Percentiles rank a stretch among this genome's conserved stretches.
Evolutionary conservation across 2,888 invertebrate genomes (phyloP).

Genomic region (Dynastes maya): DNA sequence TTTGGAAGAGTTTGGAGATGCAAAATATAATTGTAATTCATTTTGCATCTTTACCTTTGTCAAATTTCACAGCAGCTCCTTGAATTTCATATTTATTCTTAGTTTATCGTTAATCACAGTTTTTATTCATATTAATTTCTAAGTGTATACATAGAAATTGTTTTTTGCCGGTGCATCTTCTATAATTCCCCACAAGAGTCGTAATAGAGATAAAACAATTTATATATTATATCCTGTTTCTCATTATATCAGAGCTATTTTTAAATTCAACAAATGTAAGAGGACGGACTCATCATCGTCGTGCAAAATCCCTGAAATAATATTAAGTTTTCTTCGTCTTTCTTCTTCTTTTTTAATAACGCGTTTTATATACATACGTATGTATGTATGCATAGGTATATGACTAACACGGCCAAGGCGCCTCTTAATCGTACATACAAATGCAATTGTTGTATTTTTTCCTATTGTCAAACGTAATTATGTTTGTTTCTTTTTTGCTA

Average conservation of each 20-base stretch:
- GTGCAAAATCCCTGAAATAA: conserved; percentile 1
- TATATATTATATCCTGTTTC: conserved; percentile 13
- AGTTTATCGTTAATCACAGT: not conserved
- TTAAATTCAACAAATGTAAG: not conserved
- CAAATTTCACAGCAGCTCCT: no score
- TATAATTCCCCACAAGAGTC: not conserved
- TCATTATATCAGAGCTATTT: conserved; percentile 15
- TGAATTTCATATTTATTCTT: not conserved
- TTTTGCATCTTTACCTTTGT: no score
- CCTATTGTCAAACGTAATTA: not conserved
- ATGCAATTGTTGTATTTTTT: conserved; percentile 4
- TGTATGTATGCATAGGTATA: not conserved
- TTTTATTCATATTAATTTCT: not conserved
- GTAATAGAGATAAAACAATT: not conserved
- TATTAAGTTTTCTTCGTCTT: not conserved
- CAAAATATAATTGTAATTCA: no score
- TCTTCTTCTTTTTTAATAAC: not conserved
- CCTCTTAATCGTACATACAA: not conserved
- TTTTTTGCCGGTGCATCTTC: not conserved
- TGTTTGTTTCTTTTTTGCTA: not conserved
- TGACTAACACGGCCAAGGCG: conserved; percentile 11
- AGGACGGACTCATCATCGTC: conserved; percentile 1
- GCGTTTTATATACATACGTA: no score
- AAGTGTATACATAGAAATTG: not conserved
- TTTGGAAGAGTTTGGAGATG: no score